phyloP scores from a whole-genome alignment of 2,888 invertebrate genomes.

The Pristionchus maxplancki region DNA sequence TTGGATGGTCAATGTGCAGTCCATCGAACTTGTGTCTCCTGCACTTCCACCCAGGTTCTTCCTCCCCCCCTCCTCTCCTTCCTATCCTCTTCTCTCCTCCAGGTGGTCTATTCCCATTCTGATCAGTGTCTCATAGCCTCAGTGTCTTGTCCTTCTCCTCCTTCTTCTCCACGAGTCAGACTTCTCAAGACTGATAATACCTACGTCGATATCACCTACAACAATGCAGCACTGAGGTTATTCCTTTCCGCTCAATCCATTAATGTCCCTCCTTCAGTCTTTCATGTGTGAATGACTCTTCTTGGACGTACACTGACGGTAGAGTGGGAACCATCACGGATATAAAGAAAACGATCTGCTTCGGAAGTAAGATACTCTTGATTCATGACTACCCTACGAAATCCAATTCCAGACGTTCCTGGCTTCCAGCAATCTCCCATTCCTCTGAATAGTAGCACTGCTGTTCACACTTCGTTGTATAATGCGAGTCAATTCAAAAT shows the following conservation, averaged over 20 bases:
- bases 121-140: background rate
- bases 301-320: background rate
- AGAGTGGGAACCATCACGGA: background rate
- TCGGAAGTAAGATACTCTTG: constrained; percentile 12
- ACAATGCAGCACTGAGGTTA: background rate
- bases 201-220: background rate
- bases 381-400: background rate
- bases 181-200: constrained; percentile 9
- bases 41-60: constrained; percentile 13
- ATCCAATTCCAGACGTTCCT: background rate
- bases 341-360: background rate
- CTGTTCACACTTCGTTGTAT: background rate
- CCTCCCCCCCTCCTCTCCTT: background rate
- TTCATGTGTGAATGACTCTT: background rate
- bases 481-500: constrained; percentile 12
- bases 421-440: constrained; percentile 35
- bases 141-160: background rate
- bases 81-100: background rate
- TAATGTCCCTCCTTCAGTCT: background rate
- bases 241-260: too few relatives aligned
- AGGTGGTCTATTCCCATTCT: background rate
- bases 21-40: constrained; percentile 16
- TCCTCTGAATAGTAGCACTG: background rate
- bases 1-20: constrained; percentile 8
- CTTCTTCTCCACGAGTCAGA: background rate